A percentile compares a stretch with the other conserved stretches of the same genome.
phyloP scores from a whole-genome alignment of 1,140 invertebrate genomes.

The Coenobita brevimanus region DNA sequence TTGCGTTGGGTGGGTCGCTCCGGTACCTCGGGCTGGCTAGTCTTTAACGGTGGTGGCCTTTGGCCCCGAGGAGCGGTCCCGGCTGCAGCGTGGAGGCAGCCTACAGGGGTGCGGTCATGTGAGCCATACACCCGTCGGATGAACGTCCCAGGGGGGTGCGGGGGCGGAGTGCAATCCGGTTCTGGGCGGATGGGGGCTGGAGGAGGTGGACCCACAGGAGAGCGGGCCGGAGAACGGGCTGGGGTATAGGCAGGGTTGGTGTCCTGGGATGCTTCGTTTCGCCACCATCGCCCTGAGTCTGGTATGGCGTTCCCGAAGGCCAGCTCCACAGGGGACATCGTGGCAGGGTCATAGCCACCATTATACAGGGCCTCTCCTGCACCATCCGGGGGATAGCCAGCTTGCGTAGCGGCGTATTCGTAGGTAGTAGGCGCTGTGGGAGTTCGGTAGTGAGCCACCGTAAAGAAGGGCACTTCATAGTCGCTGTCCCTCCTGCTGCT shows the following conservation, averaged over 20 bases:
- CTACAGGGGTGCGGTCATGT: conserved; percentile 59
- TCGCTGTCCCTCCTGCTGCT: conserved; percentile 35
- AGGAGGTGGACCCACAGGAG: conserved; percentile 27
- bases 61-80: conserved; percentile 35
- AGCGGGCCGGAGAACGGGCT: conserved; percentile 36
- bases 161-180: conserved; percentile 36
- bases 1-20: not conserved
- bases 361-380: conserved; percentile 64
- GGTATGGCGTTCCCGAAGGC: conserved; percentile 60
- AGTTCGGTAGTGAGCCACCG: conserved; percentile 65
- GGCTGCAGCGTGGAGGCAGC: conserved; percentile 50
- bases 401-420: conserved; percentile 62
- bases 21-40: conserved; percentile 2
- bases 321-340: conserved; percentile 57
- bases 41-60: conserved; percentile 22
- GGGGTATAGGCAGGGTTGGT: conserved; percentile 36
- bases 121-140: conserved; percentile 49
- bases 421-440: conserved; percentile 66
- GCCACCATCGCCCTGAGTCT: conserved; percentile 62
- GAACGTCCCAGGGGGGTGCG: conserved; percentile 48
- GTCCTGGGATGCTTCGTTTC: conserved; percentile 42
- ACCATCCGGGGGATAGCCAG: conserved; percentile 51
- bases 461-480: conserved; percentile 68
- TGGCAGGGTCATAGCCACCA: conserved; percentile 45
- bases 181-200: conserved; percentile 20